Conservation (phyloP, 2,888 invertebrate species). For the Muscina levida region DNA sequence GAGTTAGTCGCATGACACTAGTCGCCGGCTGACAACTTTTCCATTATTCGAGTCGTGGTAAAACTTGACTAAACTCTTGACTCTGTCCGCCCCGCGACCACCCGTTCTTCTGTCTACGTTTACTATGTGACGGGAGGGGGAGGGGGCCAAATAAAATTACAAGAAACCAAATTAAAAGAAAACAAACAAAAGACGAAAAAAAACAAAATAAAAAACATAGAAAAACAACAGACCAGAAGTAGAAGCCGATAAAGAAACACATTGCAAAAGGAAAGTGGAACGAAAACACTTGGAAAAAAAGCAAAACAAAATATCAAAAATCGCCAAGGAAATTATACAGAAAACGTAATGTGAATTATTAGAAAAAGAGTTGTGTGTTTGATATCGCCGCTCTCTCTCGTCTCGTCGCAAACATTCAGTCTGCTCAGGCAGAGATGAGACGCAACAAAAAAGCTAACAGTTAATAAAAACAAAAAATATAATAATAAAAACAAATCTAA, state of each 20-base stretch:
- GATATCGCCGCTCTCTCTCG: too few species aligned
- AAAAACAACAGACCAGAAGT: too few species aligned
- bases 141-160: slow-evolving; percentile 25
- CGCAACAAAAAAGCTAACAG: not conserved
- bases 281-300: slow-evolving; percentile 6
- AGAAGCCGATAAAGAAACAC: not conserved
- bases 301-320: slow-evolving; percentile 5
- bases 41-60: slow-evolving; percentile 11
- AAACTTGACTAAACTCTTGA: slow-evolving; percentile 31
- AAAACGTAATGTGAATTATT: not conserved
- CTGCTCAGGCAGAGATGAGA: not conserved
- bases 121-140: too few species aligned
- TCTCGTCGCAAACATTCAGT: too few species aligned
- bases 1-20: slow-evolving; percentile 3
- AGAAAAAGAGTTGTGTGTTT: too few species aligned
- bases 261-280: not conserved
- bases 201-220: too few species aligned
- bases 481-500: not conserved
- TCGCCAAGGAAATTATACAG: not conserved
- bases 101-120: not conserved
- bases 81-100: not conserved
- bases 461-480: not conserved
- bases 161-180: slow-evolving; percentile 1
- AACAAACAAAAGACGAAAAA: not conserved
- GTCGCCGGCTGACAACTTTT: slow-evolving; percentile 12